These are phyloP conservation scores for Passer domesticus DNA, from an alignment of 2,113 vertebrate genomes.

Conservation along the genomic window DNA sequence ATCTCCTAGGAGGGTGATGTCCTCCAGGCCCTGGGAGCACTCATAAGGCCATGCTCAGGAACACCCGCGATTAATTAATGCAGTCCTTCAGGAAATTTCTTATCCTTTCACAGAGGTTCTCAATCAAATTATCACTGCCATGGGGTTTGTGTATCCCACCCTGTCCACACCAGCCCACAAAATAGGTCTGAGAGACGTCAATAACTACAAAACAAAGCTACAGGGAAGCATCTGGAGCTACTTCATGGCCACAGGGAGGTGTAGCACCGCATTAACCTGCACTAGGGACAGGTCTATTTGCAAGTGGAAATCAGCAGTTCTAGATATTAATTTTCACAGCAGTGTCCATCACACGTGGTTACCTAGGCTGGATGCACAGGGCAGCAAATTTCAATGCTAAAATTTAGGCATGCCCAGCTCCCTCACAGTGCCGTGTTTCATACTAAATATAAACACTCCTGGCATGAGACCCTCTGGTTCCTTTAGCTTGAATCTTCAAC, in stretches of 20 bases:
- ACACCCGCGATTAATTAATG: fast-evolving
- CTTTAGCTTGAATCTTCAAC: not conserved
- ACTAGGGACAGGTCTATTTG: not conserved
- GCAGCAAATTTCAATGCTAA: not conserved
- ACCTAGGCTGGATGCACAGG: not conserved
- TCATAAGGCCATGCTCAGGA: not conserved
- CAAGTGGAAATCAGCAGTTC: not conserved
- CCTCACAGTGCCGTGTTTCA: fast-evolving
- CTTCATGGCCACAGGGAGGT: not conserved
- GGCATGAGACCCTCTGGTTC: not conserved
- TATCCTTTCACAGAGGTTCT: not conserved
- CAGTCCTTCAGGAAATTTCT: not conserved
- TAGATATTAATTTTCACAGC: not conserved
- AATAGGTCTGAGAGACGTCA: not conserved
- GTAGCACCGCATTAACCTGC: not conserved
- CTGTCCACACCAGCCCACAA: not conserved
- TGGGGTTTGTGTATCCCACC: not conserved
- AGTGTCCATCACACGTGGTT: fast-evolving
- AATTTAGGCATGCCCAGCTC: not conserved
- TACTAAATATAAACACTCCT: not conserved
- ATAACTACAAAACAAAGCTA: not conserved
- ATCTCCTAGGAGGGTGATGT: not conserved
- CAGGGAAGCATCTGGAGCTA: not conserved
- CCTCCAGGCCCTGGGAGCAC: not conserved
- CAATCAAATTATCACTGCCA: not conserved